These are phyloP conservation scores for Parazoanthus darwini DNA, from an alignment of 92 coral and sea anemone genomes.

Conservation along the genomic window DNA sequence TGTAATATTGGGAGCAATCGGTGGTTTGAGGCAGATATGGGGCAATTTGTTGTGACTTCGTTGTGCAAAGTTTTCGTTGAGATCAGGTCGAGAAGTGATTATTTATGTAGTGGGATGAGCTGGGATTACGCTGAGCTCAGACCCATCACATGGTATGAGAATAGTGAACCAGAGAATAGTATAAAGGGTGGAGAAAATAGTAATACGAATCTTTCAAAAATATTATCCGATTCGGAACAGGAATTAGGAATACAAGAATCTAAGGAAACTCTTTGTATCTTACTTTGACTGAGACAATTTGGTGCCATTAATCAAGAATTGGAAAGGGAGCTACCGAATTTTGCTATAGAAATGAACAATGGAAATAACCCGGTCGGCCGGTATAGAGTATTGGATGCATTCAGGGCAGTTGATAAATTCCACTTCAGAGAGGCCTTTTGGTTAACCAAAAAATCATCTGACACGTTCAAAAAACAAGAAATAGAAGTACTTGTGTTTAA, in stretches of 20 bases:
- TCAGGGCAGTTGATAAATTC: too few relatives aligned
- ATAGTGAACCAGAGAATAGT: not conserved
- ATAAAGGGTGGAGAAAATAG: not conserved
- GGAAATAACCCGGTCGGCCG: too few relatives aligned
- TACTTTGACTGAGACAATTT: not conserved
- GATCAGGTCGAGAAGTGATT: conserved; percentile 54
- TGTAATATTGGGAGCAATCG: conserved; percentile 47
- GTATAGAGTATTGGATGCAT: too few relatives aligned
- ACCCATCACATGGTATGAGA: conserved; percentile 34
- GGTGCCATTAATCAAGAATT: not conserved
- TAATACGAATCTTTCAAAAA: not conserved
- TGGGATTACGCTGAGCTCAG: conserved; percentile 72
- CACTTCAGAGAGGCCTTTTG: too few relatives aligned
- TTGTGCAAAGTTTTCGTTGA: conserved; percentile 67
- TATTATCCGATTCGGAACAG: not conserved
- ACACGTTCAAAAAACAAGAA: too few relatives aligned
- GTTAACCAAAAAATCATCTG: too few relatives aligned
- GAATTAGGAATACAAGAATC: not conserved
- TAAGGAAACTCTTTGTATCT: not conserved
- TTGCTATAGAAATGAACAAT: too few relatives aligned
- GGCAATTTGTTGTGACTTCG: conserved; percentile 53
- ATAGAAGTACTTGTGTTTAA: too few relatives aligned
- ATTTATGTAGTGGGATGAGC: conserved; percentile 72
- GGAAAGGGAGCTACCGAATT: too few relatives aligned
- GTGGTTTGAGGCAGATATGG: conserved; percentile 72